Evolutionary conservation across 2,888 invertebrate genomes (phyloP).

Genomic region (Choreutis nemorana): DNA sequence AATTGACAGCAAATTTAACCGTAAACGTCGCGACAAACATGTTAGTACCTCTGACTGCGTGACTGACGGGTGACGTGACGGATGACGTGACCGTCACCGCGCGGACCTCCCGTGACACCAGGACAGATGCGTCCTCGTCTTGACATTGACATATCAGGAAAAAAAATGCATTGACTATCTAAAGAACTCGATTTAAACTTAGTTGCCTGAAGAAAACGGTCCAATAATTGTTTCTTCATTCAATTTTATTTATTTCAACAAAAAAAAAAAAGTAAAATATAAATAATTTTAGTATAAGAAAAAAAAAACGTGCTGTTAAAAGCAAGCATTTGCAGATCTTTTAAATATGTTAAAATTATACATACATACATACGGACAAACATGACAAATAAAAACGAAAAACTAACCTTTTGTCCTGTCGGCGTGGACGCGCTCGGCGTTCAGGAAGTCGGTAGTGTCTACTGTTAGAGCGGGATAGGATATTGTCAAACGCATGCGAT

Average conservation of each 20-base stretch:
- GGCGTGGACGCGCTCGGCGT: slow-evolving; percentile 46
- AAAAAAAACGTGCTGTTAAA: not conserved
- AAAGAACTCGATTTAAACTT: no score
- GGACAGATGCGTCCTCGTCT: no score
- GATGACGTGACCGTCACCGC: slow-evolving; percentile 31
- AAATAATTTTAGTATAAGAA: not conserved
- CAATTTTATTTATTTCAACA: not conserved
- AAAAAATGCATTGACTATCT: no score
- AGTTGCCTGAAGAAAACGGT: no score
- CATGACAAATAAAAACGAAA: not conserved
- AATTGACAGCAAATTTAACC: no score
- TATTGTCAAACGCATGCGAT: no score
- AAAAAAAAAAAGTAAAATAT: not conserved
- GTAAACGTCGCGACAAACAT: no score
- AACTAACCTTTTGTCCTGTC: slow-evolving; percentile 46
- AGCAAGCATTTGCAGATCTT: not conserved
- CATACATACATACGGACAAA: not conserved
- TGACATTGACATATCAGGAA: no score
- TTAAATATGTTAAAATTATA: not conserved
- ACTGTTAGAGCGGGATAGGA: slow-evolving; percentile 26
- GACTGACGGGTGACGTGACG: slow-evolving; percentile 22
- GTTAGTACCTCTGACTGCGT: no score
- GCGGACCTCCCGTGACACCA: no score
- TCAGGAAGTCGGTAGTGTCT: slow-evolving; percentile 53
- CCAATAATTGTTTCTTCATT: no score